A percentile compares a stretch with the other conserved stretches of the same genome.
These are phyloP conservation scores for Tragopan temminckii DNA, from an alignment of 2,797 vertebrate species.

Conservation along the genomic window DNA sequence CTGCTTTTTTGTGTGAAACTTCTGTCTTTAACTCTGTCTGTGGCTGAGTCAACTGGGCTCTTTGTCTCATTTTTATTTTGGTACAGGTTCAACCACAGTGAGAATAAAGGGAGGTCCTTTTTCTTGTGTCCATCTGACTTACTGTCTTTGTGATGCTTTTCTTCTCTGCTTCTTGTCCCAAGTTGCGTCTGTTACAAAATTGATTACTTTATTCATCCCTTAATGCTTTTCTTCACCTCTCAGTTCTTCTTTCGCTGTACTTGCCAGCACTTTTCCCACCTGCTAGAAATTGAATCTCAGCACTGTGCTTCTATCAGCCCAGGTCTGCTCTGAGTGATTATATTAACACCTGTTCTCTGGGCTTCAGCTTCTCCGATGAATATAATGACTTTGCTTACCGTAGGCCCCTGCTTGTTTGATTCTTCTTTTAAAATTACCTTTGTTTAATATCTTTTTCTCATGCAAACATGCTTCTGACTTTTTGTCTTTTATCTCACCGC, in stretches of 20 bases:
- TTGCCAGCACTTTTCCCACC: background rate
- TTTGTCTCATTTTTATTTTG: background rate
- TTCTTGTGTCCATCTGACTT: background rate
- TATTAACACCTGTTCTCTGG: background rate
- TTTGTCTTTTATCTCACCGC: background rate
- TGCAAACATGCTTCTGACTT: background rate
- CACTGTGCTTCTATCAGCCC: background rate
- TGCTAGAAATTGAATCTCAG: background rate
- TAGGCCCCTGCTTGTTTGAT: background rate
- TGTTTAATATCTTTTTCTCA: background rate
- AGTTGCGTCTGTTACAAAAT: background rate
- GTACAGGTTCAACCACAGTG: background rate
- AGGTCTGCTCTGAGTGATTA: background rate
- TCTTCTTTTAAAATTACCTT: background rate
- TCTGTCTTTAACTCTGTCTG: background rate
- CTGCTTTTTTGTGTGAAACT: background rate
- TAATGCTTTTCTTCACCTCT: background rate
- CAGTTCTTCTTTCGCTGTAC: background rate
- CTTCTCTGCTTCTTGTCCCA: background rate
- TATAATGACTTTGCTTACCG: background rate
- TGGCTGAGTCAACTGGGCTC: background rate
- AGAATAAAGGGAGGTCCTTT: background rate
- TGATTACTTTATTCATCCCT: background rate
- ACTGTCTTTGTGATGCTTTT: background rate
- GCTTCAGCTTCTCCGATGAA: background rate